Percentiles rank a stretch among this genome's conserved stretches.
phyloP scores from a whole-genome alignment of 2,797 vertebrate genomes.

The Emydoidea blandingii region DNA sequence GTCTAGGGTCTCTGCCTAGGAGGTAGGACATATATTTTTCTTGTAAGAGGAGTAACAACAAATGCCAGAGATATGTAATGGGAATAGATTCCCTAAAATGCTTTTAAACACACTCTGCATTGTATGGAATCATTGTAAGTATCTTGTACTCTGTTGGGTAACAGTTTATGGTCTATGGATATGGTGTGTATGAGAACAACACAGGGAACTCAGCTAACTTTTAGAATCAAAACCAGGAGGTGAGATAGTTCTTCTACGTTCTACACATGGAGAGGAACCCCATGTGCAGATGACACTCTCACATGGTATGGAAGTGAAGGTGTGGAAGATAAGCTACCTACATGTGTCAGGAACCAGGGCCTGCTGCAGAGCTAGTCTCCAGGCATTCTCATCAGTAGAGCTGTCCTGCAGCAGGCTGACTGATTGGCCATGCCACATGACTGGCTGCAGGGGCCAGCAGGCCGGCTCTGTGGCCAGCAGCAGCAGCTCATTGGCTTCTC shows the following conservation, averaged over 20 bases:
- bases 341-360: neutral
- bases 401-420: neutral
- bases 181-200: neutral
- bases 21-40: neutral
- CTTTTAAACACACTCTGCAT: neutral
- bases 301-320: neutral
- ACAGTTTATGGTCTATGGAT: neutral
- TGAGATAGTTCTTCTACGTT: neutral
- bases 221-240: neutral
- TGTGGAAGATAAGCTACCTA: neutral
- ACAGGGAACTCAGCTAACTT: neutral
- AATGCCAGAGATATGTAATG: accelerated
- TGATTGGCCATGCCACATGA: neutral
- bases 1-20: neutral
- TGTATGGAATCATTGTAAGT: neutral
- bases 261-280: neutral
- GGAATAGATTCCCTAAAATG: neutral
- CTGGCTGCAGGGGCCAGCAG: neutral
- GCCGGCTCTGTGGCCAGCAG: no score
- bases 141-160: neutral
- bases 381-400: neutral
- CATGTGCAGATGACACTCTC: neutral
- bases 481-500: neutral
- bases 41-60: neutral
- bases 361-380: neutral